phyloP scores from a whole-genome alignment of 2,888 invertebrate genomes.

The Homarus gammarus region DNA sequence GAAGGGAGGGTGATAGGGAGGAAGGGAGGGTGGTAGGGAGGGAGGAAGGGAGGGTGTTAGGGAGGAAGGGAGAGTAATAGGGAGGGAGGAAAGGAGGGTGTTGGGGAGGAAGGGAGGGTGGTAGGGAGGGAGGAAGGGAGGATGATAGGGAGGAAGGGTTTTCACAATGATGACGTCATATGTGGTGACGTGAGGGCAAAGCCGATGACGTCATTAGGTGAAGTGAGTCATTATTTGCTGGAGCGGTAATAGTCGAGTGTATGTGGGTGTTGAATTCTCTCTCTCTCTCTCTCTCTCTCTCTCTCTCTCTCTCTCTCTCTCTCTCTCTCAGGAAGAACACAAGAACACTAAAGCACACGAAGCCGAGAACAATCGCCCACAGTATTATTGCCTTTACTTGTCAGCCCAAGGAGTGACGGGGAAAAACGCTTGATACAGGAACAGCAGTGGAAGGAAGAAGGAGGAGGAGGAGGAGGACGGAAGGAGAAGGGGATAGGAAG shows the following conservation, averaged over 20 bases:
- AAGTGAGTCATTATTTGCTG: slow-evolving; percentile 18
- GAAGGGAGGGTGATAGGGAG: background rate
- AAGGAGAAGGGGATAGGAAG: too few relatives aligned
- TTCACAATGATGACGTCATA: background rate
- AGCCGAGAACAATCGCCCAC: background rate
- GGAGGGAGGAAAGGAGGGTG: background rate
- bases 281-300: background rate
- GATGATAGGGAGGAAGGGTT: background rate
- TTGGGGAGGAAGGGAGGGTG: background rate
- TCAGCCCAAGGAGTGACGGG: background rate
- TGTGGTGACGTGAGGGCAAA: background rate
- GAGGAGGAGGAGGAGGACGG: too few relatives aligned
- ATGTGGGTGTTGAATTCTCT: slow-evolving; percentile 5
- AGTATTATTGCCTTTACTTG: slow-evolving; percentile 2
- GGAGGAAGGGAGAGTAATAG: background rate
- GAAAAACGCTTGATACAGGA: background rate
- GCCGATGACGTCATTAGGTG: background rate
- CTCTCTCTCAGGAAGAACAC: background rate
- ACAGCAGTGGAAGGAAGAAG: background rate
- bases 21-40: background rate
- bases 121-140: background rate
- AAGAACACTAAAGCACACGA: background rate
- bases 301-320: background rate
- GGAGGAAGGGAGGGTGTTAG: background rate
- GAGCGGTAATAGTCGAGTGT: background rate